Evolutionary conservation across 2,888 invertebrate genomes (phyloP), one percentile per base, ranked within the genome.

Genomic region (Amiota communis): DNA sequence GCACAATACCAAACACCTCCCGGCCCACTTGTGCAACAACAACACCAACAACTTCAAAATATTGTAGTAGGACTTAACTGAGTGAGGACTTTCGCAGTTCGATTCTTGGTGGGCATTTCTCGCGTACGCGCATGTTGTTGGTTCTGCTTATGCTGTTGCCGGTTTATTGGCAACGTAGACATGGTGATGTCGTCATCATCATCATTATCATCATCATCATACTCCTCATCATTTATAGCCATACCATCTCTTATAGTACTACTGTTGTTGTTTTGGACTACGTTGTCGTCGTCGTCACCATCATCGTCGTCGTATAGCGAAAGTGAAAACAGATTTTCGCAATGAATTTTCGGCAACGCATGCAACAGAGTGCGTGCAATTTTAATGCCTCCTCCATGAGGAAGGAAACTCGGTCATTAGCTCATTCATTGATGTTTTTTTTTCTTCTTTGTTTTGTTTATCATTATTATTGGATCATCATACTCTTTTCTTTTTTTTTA

Each of bases 41-140:
- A 23, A 36, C 17, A 59, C 17, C 59, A 15, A 59, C 59, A 17
- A 11, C 11, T 17, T 11, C 17, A 17, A n/a, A 15, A 11, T 59
- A 17, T 59, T 17, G 53, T 17, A 59, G 36, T 64, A 13, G 46
- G 17, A 12, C 17, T 64, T 15, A 48, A n/a, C 47, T 67, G 13
- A 8, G 11, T 51, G 67, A 53, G 67, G 67, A 68, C 67, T 68
- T 68, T 68, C 67, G 23, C 67, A 68, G 53, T 68, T 68, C 67
- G 53, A 68, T 68, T 68, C 67, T 68, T 68, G 67, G 67, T 68
- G 67, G 67, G 67, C 67, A 68, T 68, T 68, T 68, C 67, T 68
- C 67, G 67, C 51, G 67, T 53, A 53, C 51, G 67, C 67, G 51
- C 51, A 59, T 59, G 12, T 63, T 63, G 15, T 15, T 17, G 17